Base-by-base conservation (phyloP, 2,797 vertebrate genomes). In the Scarus forsteni region DNA sequence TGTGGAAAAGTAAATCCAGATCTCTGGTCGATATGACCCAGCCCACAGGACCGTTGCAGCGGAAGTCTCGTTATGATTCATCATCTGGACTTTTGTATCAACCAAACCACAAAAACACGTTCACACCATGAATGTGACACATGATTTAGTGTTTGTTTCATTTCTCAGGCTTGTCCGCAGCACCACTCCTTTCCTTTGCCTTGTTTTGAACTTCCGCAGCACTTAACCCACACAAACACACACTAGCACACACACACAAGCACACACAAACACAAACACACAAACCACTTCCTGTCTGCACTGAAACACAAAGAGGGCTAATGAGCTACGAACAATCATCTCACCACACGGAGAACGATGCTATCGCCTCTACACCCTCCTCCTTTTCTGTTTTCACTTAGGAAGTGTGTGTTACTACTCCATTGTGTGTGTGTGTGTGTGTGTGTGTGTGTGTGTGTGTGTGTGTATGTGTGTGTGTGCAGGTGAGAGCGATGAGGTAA, bases 241-340 rank as follows among this genome's bases (percentile, higher is more conserved):
- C 55, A 2, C 27, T 2, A 27, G 4, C 27, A 46, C 9, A 66
- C 9, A 64, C 11, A 49, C 75, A 66, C 72, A 42, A 81, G 38
- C 55, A n/a, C n/a, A n/a, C n/a, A n/a, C n/a, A n/a, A n/a, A 66
- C 9, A 64, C 11, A 49, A 73, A 65, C 72, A 42, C 80, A 39
- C 55, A 2, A 27, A 2, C 72, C 77, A 87, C 85, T 83, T 89
- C 88, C 90, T 89, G 85, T 67, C 57, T 86, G 66, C 70, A 62
- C 69, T 65, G 69, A 66, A 85, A 85, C 83, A 88, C 85, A 90
- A 89, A 89, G 70, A 60, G 50, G 50, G 18, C 75, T 71, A 75
- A 83, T 63, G 74, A 86, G 71, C 46, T 65, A 76, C 66, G 48
- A 71, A 65, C 55, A 69, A 64, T 52, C 66, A 54, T 68, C 83